Conservation (phyloP, 2,113 vertebrate genomes). For the Periophthalmodon schlosseri region DNA sequence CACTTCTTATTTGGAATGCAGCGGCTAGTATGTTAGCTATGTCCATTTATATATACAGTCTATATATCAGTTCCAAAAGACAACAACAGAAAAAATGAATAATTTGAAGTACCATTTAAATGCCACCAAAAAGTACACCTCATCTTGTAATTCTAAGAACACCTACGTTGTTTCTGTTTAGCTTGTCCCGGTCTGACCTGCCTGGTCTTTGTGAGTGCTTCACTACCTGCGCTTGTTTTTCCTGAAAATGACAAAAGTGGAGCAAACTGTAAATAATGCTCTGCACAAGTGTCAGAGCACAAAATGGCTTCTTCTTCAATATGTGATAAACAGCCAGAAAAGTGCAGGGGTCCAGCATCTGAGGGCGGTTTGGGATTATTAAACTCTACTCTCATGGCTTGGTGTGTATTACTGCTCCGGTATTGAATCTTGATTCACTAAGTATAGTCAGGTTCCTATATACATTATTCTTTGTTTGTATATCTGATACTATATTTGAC, state of each 20-base stretch:
- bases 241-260: constrained; percentile 3
- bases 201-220: not conserved
- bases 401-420: not conserved
- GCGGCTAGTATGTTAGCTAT: too few species aligned
- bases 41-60: too few species aligned
- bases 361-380: not conserved
- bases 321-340: not conserved
- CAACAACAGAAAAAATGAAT: not conserved
- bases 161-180: too few species aligned
- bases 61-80: too few species aligned
- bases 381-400: not conserved
- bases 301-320: constrained; percentile 1
- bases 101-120: not conserved
- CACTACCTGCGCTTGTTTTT: not conserved
- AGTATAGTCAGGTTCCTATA: not conserved
- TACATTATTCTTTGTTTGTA: not conserved
- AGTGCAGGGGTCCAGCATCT: not conserved
- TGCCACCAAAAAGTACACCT: not conserved
- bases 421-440: not conserved
- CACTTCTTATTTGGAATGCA: too few species aligned
- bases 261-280: constrained; percentile 6
- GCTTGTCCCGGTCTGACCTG: not conserved
- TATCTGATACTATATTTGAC: too few species aligned
- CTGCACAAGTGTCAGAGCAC: not conserved
- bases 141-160: not conserved